These are phyloP conservation scores for Pantala flavescens DNA, from an alignment of 1,140 invertebrate genomes.

Conservation along the genomic window DNA sequence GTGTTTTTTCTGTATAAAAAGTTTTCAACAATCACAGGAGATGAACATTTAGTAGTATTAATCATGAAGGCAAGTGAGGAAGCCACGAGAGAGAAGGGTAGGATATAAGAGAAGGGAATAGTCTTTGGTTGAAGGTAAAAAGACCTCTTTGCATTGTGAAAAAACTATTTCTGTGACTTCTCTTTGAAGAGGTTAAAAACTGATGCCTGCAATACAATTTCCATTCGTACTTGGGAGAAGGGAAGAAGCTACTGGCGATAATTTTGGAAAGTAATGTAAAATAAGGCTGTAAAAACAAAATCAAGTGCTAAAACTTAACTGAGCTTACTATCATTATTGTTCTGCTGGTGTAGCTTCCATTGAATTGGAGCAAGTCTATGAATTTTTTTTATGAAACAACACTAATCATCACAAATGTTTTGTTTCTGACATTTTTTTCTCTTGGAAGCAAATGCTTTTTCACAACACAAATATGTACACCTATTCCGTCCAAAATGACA, in stretches of 20 bases:
- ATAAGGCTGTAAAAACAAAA: neutral
- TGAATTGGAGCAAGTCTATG: neutral
- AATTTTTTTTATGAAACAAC: neutral
- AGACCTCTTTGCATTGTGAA: too few species aligned
- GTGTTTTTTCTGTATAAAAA: neutral
- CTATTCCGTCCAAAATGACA: conserved; percentile 1
- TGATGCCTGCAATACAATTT: too few species aligned
- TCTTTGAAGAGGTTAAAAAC: too few species aligned
- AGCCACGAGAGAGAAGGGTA: neutral
- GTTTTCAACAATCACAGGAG: conserved; percentile 9
- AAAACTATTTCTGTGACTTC: too few species aligned
- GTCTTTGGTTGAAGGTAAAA: too few species aligned
- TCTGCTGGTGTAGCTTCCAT: neutral
- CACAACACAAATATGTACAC: conserved; percentile 6
- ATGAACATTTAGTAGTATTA: neutral
- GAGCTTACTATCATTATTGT: neutral
- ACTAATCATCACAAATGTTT: neutral
- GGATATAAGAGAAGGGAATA: too few species aligned
- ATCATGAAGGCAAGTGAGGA: neutral
- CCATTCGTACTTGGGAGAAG: too few species aligned
- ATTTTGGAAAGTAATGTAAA: neutral
- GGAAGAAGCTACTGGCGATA: too few species aligned
- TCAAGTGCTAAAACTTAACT: too few species aligned
- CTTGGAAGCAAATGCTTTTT: neutral
- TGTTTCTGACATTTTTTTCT: neutral